A percentile compares a stretch with the other conserved stretches of the same genome.
Conservation (phyloP, 1,140 invertebrate species). For the Phocides pigmalion region DNA sequence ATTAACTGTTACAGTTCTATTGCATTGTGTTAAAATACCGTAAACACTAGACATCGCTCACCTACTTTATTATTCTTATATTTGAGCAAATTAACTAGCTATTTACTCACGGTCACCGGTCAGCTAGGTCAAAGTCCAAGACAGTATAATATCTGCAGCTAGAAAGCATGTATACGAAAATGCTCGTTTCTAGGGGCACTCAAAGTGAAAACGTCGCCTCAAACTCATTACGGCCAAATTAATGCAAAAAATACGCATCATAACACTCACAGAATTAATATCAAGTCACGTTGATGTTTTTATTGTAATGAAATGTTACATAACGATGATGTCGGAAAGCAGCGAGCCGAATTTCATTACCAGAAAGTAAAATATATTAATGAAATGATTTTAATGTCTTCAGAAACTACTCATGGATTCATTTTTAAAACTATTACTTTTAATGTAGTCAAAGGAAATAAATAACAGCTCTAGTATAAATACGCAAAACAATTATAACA, state of each 20-base stretch:
- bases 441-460: no score
- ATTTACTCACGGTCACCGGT: no score
- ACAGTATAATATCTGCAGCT: not conserved
- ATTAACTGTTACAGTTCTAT: no score
- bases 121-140: not conserved
- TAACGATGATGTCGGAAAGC: conserved; percentile 1
- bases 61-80: no score
- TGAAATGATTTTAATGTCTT: not conserved
- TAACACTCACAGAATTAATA: conserved; percentile 5
- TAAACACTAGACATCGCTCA: no score
- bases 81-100: no score
- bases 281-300: not conserved
- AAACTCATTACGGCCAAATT: not conserved
- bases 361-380: no score
- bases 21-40: no score
- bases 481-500: no score
- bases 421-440: no score
- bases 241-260: not conserved
- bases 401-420: no score
- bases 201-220: conserved; percentile 1
- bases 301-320: conserved; percentile 2
- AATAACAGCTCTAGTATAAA: no score
- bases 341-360: not conserved
- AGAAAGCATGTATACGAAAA: conserved; percentile 1
- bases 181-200: not conserved